Evolutionary conservation across 1,140 invertebrate species (phyloP).

Genomic region (Doryteuthis pealeii): DNA sequence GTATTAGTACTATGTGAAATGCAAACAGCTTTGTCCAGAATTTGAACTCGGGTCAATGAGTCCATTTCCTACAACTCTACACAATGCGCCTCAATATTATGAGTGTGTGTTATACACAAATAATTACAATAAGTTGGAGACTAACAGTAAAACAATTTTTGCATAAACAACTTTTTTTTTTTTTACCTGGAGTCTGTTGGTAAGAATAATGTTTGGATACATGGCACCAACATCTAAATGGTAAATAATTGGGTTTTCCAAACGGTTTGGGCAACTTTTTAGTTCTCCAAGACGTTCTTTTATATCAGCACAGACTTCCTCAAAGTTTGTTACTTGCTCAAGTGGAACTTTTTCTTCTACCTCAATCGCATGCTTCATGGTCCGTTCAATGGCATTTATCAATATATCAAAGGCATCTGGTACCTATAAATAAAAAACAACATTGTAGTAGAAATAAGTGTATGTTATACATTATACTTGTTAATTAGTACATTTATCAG

Average conservation of each 20-base stretch:
- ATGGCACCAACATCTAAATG: constrained; percentile 98
- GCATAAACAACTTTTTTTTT: no score
- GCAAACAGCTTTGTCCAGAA: no score
- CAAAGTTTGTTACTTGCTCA: constrained; percentile 80
- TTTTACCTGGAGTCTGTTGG: constrained; percentile 77
- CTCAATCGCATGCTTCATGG: constrained; percentile 84
- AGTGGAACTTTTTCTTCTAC: constrained; percentile 88
- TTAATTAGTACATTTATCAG: no score
- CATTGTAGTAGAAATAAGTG: not conserved
- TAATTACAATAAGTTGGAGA: no score
- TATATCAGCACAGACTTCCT: constrained; percentile 68
- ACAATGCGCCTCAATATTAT: no score
- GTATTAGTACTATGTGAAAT: no score
- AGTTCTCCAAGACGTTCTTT: constrained; percentile 72
- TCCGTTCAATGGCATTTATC: constrained; percentile 78
- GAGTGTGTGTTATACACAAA: no score
- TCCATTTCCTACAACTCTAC: no score
- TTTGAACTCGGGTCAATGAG: no score
- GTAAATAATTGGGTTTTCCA: constrained; percentile 95
- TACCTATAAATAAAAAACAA: constrained; percentile 64
- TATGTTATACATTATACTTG: no score
- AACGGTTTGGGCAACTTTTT: constrained; percentile 79
- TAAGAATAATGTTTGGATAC: constrained; percentile 99
- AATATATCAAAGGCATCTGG: constrained; percentile 82
- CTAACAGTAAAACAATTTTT: no score